Conservation (phyloP, 1,140 invertebrate species). For the Carposina sasakii region DNA sequence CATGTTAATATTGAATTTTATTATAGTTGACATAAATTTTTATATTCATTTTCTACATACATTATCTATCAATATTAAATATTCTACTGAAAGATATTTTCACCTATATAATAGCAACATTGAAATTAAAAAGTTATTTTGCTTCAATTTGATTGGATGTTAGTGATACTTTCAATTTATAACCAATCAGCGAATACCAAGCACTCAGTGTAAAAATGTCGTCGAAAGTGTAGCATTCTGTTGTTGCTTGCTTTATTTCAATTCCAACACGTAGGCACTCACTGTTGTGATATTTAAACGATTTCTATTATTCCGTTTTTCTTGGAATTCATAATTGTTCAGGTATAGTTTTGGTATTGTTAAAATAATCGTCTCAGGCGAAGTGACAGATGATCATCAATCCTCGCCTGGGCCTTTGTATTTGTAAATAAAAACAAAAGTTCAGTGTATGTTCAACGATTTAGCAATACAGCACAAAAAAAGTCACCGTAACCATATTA, state of each 20-base stretch:
- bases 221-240: conserved; percentile 43
- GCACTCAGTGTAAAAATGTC: conserved; percentile 61
- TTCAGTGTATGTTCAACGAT: neutral
- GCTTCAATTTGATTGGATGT: conserved; percentile 31
- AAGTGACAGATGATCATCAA: conserved; percentile 53
- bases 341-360: conserved; percentile 26
- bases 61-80: too few relatives aligned
- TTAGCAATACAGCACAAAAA: neutral
- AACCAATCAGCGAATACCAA: conserved; percentile 50
- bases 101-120: too few relatives aligned
- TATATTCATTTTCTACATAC: too few relatives aligned
- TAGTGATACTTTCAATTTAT: too few relatives aligned
- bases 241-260: conserved; percentile 37
- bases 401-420: conserved; percentile 44
- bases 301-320: neutral
- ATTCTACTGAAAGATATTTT: too few relatives aligned
- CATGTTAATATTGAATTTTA: too few relatives aligned
- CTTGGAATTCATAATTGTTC: conserved; percentile 17
- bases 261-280: conserved; percentile 34
- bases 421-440: conserved; percentile 69
- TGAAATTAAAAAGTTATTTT: too few relatives aligned
- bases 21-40: too few relatives aligned
- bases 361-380: conserved; percentile 40
- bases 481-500: neutral
- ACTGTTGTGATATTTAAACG: conserved; percentile 3